phyloP scores from a whole-genome alignment of 1,140 invertebrate species.

The Drosophila santomea region DNA sequence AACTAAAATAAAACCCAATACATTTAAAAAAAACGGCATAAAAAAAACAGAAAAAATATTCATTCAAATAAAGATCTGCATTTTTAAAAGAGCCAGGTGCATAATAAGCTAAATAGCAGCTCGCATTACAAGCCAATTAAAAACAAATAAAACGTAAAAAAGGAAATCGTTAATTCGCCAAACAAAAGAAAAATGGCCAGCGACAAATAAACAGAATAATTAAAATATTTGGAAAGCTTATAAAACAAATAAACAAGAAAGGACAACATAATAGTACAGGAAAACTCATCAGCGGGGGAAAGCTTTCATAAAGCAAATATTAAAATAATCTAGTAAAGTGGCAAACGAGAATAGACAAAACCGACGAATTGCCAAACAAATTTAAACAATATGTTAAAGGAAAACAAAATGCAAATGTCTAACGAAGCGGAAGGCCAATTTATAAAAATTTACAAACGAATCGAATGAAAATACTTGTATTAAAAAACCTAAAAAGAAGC shows the following conservation, averaged over 20 bases:
- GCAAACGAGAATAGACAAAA: slow-evolving; percentile 11
- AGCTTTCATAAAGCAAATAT: slow-evolving; percentile 16
- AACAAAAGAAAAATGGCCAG: neutral
- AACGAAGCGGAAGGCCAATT: slow-evolving; percentile 23
- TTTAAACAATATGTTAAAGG: slow-evolving; percentile 27
- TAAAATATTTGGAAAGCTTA: slow-evolving; percentile 9
- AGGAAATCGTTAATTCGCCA: neutral
- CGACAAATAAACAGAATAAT: slow-evolving; percentile 20
- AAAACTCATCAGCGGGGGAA: slow-evolving; percentile 8
- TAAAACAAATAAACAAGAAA: slow-evolving; percentile 16
- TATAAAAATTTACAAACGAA: slow-evolving; percentile 7
- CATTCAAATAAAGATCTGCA: slow-evolving; percentile 9
- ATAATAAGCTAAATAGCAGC: slow-evolving; percentile 13
- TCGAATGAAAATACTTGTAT: slow-evolving; percentile 14
- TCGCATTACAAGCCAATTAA: slow-evolving; percentile 4
- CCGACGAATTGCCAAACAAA: neutral
- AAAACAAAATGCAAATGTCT: slow-evolving; percentile 8
- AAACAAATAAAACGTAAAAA: neutral
- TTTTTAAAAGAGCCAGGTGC: slow-evolving; percentile 2
- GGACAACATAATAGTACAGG: slow-evolving; percentile 4
- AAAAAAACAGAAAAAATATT: slow-evolving; percentile 12
- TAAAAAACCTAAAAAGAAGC: slow-evolving; percentile 11
- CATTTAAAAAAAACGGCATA: slow-evolving; percentile 9
- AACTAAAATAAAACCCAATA: slow-evolving; percentile 5
- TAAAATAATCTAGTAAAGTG: slow-evolving; percentile 26